Percentiles rank a stretch among this genome's conserved stretches.
phyloP scores from a whole-genome alignment of 37 sponge, comb jelly and placozoan species.

The Spongilla lacustris region DNA sequence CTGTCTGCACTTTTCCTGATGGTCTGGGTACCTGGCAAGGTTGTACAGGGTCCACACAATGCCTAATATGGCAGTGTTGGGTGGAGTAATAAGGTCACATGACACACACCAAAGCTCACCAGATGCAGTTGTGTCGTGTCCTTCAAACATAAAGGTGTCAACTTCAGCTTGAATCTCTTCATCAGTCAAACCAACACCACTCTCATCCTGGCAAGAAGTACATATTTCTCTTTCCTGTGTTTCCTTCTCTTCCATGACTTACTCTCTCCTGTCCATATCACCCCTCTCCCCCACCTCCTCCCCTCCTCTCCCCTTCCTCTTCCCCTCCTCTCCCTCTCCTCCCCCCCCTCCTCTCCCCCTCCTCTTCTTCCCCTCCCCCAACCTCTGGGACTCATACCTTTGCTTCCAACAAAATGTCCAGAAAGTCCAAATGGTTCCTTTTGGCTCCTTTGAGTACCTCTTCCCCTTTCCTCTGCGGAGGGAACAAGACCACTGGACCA shows the following conservation, averaged over 20 bases:
- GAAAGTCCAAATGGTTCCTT: slow-evolving; percentile 72
- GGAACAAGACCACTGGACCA: background rate
- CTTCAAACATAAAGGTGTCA: slow-evolving; percentile 96
- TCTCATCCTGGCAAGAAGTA: background rate
- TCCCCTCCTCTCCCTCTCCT: too few species aligned
- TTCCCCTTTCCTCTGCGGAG: background rate
- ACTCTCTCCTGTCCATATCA: background rate
- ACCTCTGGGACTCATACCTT: slow-evolving; percentile 57
- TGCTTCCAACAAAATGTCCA: slow-evolving; percentile 76
- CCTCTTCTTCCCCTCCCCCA: too few species aligned
- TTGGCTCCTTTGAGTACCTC: slow-evolving; percentile 18
- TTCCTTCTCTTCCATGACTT: background rate
- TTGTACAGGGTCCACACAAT: slow-evolving; percentile 90
- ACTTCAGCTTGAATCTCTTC: slow-evolving; percentile 87
- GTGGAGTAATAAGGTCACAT: background rate
- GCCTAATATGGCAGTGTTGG: slow-evolving; percentile 19
- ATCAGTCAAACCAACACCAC: slow-evolving; percentile 28
- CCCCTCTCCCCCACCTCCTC: background rate
- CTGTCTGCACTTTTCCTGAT: slow-evolving; percentile 79
- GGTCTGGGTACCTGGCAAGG: slow-evolving; percentile 81
- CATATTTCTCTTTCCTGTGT: background rate
- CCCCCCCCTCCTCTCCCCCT: too few species aligned
- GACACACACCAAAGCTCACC: slow-evolving; percentile 18
- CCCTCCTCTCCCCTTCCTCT: too few species aligned
- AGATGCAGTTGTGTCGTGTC: slow-evolving; percentile 92